phyloP scores from a whole-genome alignment of 2,888 invertebrate genomes.

The Spisula subtruncata region DNA sequence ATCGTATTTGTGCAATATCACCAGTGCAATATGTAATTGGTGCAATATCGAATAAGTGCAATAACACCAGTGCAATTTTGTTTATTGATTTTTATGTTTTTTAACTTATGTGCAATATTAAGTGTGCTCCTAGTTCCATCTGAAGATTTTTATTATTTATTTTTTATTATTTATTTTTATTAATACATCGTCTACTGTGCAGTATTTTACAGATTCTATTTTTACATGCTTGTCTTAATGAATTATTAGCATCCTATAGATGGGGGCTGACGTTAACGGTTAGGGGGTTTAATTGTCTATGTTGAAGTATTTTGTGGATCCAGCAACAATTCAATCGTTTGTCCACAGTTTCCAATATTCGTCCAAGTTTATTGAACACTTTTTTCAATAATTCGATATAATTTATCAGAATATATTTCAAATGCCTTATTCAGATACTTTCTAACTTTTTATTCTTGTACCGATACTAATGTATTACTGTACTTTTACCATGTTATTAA shows the following conservation, averaged over 20 bases:
- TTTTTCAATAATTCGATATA: not conserved
- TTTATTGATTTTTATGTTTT: not conserved
- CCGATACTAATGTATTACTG: not conserved
- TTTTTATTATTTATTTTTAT: conserved; percentile 16
- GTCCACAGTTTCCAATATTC: not conserved
- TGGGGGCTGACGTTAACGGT: not conserved
- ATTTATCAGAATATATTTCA: not conserved
- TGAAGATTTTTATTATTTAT: too few species aligned
- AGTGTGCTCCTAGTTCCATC: conserved; percentile 7
- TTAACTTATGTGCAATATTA: conserved; percentile 31
- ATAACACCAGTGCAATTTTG: conserved; percentile 52
- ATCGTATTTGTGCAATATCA: conserved; percentile 51
- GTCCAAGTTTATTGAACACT: not conserved
- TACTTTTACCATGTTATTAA: not conserved
- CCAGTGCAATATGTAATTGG: conserved; percentile 48
- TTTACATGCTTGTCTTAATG: conserved; percentile 2
- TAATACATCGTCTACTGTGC: conserved; percentile 26
- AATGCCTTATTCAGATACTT: conserved; percentile 7
- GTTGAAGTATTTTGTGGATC: not conserved
- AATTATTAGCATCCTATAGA: not conserved
- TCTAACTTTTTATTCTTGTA: not conserved
- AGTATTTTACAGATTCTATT: conserved; percentile 32
- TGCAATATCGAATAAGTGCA: conserved; percentile 55
- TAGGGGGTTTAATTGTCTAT: not conserved
- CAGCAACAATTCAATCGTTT: not conserved